These are phyloP conservation scores for Dipus sagitta DNA, from an alignment of 2,797 vertebrate genomes.

Conservation along the genomic window DNA sequence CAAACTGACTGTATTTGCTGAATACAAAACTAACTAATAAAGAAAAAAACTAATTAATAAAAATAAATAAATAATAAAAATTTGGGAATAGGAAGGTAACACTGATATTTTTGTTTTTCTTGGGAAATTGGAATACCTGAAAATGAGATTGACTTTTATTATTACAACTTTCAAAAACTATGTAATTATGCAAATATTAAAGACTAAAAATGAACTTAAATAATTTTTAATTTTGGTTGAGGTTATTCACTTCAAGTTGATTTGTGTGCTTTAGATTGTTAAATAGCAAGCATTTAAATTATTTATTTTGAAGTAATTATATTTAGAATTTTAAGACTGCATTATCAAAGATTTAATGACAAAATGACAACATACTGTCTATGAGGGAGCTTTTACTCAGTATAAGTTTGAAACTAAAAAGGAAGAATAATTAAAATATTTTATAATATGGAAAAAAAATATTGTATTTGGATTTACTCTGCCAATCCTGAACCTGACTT, in stretches of 20 bases:
- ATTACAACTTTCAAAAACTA: conserved; percentile 41
- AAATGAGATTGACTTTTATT: conserved; percentile 23
- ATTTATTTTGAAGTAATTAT: no score
- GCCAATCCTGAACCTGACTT: not conserved
- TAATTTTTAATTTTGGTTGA: not conserved
- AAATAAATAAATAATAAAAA: no score
- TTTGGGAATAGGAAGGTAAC: not conserved
- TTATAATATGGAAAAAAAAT: no score
- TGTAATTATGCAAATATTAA: conserved; percentile 30
- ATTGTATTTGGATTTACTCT: not conserved
- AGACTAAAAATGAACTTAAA: conserved; percentile 26
- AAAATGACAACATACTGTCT: not conserved
- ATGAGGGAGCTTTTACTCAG: not conserved
- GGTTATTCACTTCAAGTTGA: conserved; percentile 41
- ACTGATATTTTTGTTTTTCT: not conserved
- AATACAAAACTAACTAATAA: no score
- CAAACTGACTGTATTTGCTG: no score
- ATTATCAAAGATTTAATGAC: conserved; percentile 15
- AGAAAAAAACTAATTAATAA: no score
- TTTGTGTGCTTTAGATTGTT: not conserved
- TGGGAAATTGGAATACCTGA: conserved; percentile 52
- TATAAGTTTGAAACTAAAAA: no score
- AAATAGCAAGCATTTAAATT: no score
- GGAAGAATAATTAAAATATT: no score
- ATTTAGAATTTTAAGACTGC: not conserved